A percentile compares a stretch with the other conserved stretches of the same genome.
Conservation (phyloP, 2,113 vertebrate species). For the Mirza zaza region DNA sequence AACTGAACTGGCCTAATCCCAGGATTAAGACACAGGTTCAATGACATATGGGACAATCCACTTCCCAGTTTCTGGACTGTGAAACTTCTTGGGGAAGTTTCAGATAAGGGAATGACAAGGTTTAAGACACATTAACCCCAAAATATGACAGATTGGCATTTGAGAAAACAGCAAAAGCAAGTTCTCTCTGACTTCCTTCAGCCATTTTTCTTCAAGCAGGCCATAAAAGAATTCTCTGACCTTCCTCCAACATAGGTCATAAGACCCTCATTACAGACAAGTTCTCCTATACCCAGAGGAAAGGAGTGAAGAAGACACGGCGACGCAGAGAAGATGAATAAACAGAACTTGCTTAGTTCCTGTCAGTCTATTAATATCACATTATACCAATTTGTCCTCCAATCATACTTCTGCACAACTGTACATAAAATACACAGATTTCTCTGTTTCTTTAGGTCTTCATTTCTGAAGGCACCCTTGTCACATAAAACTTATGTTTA, state of each 20-base stretch:
- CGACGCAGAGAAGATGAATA: background rate
- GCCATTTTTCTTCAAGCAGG: too few species aligned
- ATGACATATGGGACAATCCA: background rate
- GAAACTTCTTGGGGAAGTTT: background rate
- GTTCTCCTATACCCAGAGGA: background rate
- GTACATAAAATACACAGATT: background rate
- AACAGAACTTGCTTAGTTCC: background rate
- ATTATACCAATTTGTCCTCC: background rate
- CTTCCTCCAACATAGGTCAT: background rate
- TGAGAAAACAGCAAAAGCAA: background rate
- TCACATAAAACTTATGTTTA: background rate
- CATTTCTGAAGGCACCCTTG: background rate
- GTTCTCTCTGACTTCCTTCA: background rate
- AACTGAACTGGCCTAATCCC: background rate
- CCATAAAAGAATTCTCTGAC: background rate
- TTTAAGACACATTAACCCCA: background rate
- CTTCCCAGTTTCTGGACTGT: background rate
- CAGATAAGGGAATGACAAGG: background rate
- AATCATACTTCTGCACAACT: background rate
- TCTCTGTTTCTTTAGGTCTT: background rate
- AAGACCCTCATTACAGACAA: background rate
- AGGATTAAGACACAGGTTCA: background rate
- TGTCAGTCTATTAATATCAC: too few species aligned
- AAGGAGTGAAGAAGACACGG: background rate
- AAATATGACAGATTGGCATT: background rate